Evolutionary conservation across 2,797 vertebrate species (phyloP), one percentile per base, ranked within the genome.

Genomic region (Catostomus latipinnis): DNA sequence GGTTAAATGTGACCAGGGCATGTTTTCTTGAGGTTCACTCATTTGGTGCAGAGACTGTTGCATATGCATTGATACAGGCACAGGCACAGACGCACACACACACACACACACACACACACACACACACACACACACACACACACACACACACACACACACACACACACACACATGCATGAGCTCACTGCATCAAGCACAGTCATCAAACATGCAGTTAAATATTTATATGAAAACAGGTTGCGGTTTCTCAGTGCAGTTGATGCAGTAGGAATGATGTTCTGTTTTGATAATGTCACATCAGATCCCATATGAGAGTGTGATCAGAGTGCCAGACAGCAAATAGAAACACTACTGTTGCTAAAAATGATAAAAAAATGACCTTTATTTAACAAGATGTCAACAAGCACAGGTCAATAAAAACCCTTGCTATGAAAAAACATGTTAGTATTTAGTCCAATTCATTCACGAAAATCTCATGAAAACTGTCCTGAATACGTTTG

Each of bases 171-270:
- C 11, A 56, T 61, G 66, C 69, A 82, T 70, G 75, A 86, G 86
- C 81, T 87, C 81, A 89, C 83, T 86, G 85, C 86, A 85, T 67
- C 50, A 76, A 65, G 22, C 69, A 43, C 56, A 73, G 65, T 52
- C 73, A 76, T 72, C 12, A 76, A 68, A 68, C 8, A 66, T 46
- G 50, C 71, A 46, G n/a, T 78, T 58, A 60, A 80, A 70, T 67
- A 74, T 70, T 52, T 63, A 46, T 48, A 76, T 66, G 63, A 57
- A 62, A 8, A 46, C 22, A 13, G 9, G 2, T 7, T 4, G 5
- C 45, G 61, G n/a, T 61, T 63, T 9, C n/a, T 50, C 1, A 11
- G 43, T 65, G 34, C 12, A 50, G 49, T 13, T 84, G 81, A 81
- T 75, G 61, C 53, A n/a, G 57, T 53, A 22, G 49, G 76, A 61